Evolutionary conservation across 2,113 vertebrate species (phyloP).

Genomic region (Hypocryptadius cinnamomeus): DNA sequence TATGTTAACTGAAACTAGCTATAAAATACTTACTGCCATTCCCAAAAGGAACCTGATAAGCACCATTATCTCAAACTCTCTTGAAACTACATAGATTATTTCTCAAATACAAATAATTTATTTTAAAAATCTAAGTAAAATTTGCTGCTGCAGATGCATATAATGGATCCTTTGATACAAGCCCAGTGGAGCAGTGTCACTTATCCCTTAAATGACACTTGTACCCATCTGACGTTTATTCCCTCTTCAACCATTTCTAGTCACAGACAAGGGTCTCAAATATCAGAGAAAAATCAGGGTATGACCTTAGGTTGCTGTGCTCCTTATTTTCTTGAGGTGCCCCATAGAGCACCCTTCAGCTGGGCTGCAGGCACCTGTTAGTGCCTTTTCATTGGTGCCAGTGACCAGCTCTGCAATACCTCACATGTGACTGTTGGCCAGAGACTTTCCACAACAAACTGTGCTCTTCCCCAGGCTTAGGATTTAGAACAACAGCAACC

Average conservation of each 20-base stretch:
- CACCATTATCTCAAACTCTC: not conserved
- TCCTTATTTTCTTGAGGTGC: not conserved
- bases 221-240: not conserved
- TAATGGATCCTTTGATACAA: not conserved
- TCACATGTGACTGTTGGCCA: accelerated
- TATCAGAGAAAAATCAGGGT: not conserved
- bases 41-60: not conserved
- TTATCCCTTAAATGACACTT: not conserved
- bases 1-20: slow-evolving; percentile 11
- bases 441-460: not conserved
- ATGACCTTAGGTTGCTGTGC: not conserved
- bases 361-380: not conserved
- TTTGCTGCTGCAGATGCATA: not conserved
- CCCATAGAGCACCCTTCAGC: not conserved
- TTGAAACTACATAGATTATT: not conserved
- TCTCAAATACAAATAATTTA: not conserved
- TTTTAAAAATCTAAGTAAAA: not conserved
- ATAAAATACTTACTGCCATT: not conserved
- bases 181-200: not conserved
- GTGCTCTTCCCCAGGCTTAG: not conserved
- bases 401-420: not conserved
- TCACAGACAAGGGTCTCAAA: not conserved
- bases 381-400: not conserved
- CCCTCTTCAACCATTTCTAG: not conserved
- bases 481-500: not conserved